Evolutionary conservation across 1,140 invertebrate species (phyloP).

Genomic region (Lepidotrigona ventralis): DNA sequence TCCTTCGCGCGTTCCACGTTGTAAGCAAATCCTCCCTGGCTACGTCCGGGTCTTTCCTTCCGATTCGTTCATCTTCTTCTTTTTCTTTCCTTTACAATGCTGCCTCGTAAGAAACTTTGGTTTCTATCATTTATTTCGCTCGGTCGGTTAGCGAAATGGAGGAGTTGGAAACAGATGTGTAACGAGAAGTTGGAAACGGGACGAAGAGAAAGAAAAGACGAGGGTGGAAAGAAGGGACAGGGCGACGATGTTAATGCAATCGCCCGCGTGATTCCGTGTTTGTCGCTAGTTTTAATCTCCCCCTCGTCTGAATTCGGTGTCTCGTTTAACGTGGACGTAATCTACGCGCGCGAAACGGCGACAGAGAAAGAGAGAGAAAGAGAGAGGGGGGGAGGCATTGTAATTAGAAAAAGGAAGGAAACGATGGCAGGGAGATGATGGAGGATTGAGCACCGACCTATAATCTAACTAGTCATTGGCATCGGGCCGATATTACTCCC

Average conservation of each 20-base stretch:
- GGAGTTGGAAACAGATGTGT: slow-evolving; percentile 48
- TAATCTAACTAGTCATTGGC: slow-evolving; percentile 61
- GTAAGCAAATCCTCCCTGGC: slow-evolving; percentile 17
- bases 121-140: slow-evolving; percentile 53
- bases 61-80: neutral
- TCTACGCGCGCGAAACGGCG: no score
- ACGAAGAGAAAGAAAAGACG: neutral
- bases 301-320: slow-evolving; percentile 42
- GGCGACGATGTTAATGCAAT: slow-evolving; percentile 42
- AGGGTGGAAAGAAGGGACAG: neutral
- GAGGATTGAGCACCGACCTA: slow-evolving; percentile 31
- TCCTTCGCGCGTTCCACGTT: neutral
- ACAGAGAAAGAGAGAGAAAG: neutral
- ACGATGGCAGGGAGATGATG: slow-evolving; percentile 40
- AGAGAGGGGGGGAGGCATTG: slow-evolving; percentile 21
- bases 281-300: slow-evolving; percentile 66
- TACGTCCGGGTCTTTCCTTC: neutral
- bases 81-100: no score
- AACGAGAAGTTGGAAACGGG: slow-evolving; percentile 39
- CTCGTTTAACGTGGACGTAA: slow-evolving; percentile 36
- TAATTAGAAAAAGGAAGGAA: slow-evolving; percentile 67
- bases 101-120: slow-evolving; percentile 51
- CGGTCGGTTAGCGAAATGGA: slow-evolving; percentile 24
- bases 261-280: slow-evolving; percentile 50
- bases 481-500: slow-evolving; percentile 54